A percentile compares a stretch with the other conserved stretches of the same genome.
phyloP scores from a whole-genome alignment of 2,888 invertebrate species.

The Sinelater perroti region DNA sequence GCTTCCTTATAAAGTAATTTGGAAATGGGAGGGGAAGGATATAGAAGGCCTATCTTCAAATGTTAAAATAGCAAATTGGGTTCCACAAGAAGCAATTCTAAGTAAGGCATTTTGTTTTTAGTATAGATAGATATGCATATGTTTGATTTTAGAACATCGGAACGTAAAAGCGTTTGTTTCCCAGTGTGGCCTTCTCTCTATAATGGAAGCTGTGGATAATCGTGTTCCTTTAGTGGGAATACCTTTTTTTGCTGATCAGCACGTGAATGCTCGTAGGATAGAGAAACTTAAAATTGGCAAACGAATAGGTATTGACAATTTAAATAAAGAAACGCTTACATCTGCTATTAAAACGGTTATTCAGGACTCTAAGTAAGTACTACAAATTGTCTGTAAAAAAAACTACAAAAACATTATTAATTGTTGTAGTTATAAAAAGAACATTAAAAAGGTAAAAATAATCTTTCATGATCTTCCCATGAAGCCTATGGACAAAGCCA shows the following conservation, averaged over 20 bases:
- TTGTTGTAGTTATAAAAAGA: constrained; percentile 32
- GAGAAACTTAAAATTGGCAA: constrained; percentile 35
- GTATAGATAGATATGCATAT: neutral
- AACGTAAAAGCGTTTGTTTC: constrained; percentile 37
- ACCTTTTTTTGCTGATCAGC: constrained; percentile 38
- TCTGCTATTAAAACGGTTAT: constrained; percentile 22
- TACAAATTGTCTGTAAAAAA: neutral
- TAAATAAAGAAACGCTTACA: constrained; percentile 24
- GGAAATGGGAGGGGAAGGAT: constrained; percentile 70
- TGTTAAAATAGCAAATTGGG: constrained; percentile 66
- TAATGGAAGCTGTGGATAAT: constrained; percentile 31
- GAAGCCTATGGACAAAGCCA: constrained; percentile 49
- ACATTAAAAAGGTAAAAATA: constrained; percentile 15
- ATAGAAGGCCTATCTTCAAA: constrained; percentile 63
- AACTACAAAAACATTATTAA: neutral
- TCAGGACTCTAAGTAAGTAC: constrained; percentile 30
- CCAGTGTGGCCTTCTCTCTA: constrained; percentile 32
- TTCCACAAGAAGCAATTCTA: constrained; percentile 72
- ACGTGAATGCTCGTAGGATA: constrained; percentile 25
- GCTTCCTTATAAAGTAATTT: constrained; percentile 68
- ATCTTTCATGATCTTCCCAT: constrained; percentile 40
- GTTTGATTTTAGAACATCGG: constrained; percentile 43
- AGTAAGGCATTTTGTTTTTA: constrained; percentile 52
- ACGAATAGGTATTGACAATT: constrained; percentile 14
- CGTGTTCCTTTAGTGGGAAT: constrained; percentile 35